Conservation (phyloP, 2,797 vertebrate species). For the Nyctibius grandis region DNA sequence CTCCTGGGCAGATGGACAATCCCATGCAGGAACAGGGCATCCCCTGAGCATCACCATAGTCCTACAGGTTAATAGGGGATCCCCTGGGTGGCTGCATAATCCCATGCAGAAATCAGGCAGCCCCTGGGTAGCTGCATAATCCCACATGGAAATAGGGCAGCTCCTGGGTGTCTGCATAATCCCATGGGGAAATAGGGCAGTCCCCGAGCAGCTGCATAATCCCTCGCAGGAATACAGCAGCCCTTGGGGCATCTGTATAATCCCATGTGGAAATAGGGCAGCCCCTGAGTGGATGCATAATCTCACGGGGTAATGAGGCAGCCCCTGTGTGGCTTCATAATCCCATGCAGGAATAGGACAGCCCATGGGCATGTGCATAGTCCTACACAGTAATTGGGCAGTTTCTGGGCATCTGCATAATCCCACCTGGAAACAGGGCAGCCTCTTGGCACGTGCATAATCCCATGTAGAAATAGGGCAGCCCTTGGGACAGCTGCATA, state of each 20-base stretch:
- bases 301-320: accelerated
- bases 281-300: neutral
- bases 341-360: neutral
- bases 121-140: neutral
- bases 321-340: neutral
- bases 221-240: accelerated
- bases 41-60: neutral
- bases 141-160: neutral
- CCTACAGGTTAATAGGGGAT: neutral
- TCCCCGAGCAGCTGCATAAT: neutral
- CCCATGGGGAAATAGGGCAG: accelerated
- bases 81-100: neutral
- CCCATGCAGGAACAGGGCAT: accelerated
- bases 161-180: neutral
- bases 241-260: neutral
- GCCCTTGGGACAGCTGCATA: neutral
- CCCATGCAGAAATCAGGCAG: neutral
- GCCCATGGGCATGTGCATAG: no score
- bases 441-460: neutral
- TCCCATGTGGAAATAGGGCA: accelerated
- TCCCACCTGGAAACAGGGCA: neutral
- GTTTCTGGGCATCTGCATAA: neutral
- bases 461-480: accelerated
- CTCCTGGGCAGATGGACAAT: neutral
- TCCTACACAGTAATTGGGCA: no score